Percentiles rank a stretch among this genome's conserved stretches.
These are phyloP conservation scores for Oreohelix idahoensis DNA, from an alignment of 1,140 invertebrate genomes.

Conservation along the genomic window DNA sequence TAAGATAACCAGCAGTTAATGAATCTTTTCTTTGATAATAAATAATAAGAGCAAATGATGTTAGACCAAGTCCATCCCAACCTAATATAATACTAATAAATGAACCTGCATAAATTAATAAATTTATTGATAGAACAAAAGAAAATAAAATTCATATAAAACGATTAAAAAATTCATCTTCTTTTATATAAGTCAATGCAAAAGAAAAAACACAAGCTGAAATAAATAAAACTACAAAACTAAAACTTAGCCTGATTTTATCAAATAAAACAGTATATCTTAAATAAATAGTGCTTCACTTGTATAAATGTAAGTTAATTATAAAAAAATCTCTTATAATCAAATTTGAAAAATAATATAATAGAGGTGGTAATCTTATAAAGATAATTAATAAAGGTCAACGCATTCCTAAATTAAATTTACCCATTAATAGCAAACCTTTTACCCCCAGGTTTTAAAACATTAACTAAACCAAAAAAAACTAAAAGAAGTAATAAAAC, in stretches of 20 bases:
- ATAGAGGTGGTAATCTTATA: no score
- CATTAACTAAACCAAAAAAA: no score
- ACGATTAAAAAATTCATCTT: constrained; percentile 16
- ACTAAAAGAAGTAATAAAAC: no score
- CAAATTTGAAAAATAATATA: no score
- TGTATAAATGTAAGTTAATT: no score
- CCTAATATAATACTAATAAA: constrained; percentile 81
- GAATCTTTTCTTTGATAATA: constrained; percentile 16
- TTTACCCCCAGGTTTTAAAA: no score
- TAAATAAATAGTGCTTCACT: no score
- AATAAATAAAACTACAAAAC: constrained; percentile 24
- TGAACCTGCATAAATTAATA: constrained; percentile 81
- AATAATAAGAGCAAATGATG: constrained; percentile 20
- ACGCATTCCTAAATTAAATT: no score
- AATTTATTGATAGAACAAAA: constrained; percentile 71
- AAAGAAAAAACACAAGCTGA: constrained; percentile 30
- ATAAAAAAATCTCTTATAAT: no score
- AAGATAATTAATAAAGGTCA: no score
- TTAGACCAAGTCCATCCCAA: constrained; percentile 79
- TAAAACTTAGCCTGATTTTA: constrained; percentile 26
- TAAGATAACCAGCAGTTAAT: constrained; percentile 79
- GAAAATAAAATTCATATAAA: background rate
- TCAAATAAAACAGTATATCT: no score
- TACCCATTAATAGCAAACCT: no score
- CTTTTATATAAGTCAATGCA: constrained; percentile 14